Evolutionary conservation across 1,140 invertebrate genomes (phyloP).

Genomic region (Temnothorax nylanderi): DNA sequence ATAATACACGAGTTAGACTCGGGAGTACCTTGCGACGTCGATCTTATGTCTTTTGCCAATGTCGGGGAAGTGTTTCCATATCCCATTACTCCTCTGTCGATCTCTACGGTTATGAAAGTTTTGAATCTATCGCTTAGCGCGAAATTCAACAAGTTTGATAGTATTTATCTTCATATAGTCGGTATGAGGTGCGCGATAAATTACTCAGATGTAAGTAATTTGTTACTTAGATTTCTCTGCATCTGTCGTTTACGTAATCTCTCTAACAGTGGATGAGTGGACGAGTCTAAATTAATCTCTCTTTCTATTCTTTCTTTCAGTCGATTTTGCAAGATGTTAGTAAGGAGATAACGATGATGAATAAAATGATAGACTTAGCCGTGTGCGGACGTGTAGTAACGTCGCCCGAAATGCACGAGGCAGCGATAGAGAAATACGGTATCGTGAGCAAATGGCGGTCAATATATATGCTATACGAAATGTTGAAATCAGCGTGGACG

Average conservation of each 20-base stretch:
- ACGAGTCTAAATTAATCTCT: not conserved
- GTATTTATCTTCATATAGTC: conserved; percentile 13
- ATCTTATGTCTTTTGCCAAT: conserved; percentile 86
- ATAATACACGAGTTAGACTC: conserved; percentile 91
- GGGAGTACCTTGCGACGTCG: conserved; percentile 83
- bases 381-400: conserved; percentile 87
- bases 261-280: not conserved
- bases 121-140: conserved; percentile 78
- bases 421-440: conserved; percentile 83
- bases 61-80: conserved; percentile 89
- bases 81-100: conserved; percentile 83
- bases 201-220: conserved; percentile 85
- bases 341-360: conserved; percentile 80
- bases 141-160: not conserved
- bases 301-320: conserved; percentile 72
- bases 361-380: conserved; percentile 87
- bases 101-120: conserved; percentile 75
- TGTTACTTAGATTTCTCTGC: not conserved
- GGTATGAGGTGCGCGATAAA: conserved; percentile 78
- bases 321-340: conserved; percentile 81
- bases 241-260: conserved; percentile 32
- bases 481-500: conserved; percentile 59
- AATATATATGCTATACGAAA: not conserved
- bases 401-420: conserved; percentile 84
- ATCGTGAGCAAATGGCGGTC: not conserved